Evolutionary conservation across 2,888 invertebrate genomes (phyloP).

Genomic region (Athalia cordata): DNA sequence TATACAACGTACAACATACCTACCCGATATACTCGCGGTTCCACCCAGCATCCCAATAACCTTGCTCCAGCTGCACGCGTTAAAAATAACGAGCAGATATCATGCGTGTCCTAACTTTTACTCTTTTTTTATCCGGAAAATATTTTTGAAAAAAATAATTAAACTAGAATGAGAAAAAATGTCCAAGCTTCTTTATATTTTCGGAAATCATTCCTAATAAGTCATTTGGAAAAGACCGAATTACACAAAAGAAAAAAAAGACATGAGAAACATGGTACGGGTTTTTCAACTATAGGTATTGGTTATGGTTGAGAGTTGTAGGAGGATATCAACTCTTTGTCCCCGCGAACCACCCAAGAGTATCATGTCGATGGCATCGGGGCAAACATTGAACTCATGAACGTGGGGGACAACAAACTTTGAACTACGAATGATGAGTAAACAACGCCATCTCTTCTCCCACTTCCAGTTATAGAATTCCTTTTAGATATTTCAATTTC

Average conservation of each 20-base stretch:
- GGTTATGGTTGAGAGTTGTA: constrained; percentile 53
- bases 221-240: too few species aligned
- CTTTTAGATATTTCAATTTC: not conserved
- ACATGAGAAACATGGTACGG: too few species aligned
- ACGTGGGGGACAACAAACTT: constrained; percentile 63
- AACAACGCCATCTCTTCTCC: constrained; percentile 34
- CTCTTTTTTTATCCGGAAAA: not conserved
- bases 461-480: not conserved
- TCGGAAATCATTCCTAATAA: too few species aligned
- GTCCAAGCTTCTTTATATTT: too few species aligned
- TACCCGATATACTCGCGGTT: not conserved
- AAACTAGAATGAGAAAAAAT: too few species aligned
- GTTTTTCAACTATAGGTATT: too few species aligned
- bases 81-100: constrained; percentile 42
- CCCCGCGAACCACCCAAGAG: constrained; percentile 49
- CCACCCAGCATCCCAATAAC: constrained; percentile 54
- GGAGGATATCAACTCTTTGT: constrained; percentile 58
- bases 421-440: constrained; percentile 49
- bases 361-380: constrained; percentile 32
- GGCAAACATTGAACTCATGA: constrained; percentile 61
- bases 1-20: constrained; percentile 10
- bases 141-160: too few species aligned
- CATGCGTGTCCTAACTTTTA: not conserved
- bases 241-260: too few species aligned
- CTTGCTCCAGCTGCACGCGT: constrained; percentile 54